Evolutionary conservation across 1,140 invertebrate genomes (phyloP), one percentile per base, ranked within the genome.

Genomic region (Sycophaga agraensis): DNA sequence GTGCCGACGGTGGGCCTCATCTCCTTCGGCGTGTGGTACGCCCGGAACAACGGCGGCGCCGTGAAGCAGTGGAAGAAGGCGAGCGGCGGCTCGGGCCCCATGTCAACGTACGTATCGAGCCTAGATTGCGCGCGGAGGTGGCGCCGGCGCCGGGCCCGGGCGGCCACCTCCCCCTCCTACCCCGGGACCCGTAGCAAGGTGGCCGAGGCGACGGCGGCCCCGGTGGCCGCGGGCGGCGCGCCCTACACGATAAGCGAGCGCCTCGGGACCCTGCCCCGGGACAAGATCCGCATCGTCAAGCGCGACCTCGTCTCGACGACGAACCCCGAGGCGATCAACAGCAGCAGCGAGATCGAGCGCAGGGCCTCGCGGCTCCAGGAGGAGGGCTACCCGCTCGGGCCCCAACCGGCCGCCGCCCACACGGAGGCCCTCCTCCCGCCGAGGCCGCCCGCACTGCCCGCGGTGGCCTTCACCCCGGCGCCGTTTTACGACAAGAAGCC

Each of bases 21-120:
- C 0, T 81, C 84, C 2, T 85, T 92, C 65, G 76, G 90, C 4
- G 73, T 87, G 11, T 94, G 93, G 83, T 90, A 91, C 69, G 83
- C 86, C 42, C 83, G 85, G 9, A 86, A 88, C 70, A 88, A 88
- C 70, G 75, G 87, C 8, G 81, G 85, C 19, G 73, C 87, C 12
- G 80, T 85, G n/a, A 78, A 82, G 35, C 84, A 85, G 70, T 87
- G 87, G 84, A 86, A 86, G 74, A 89, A 89, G 70, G 8, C 61
- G 8, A 28, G 28, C 14, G 43, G 46, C 19, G 31, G 50, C 0
- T 82, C 86, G 6, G 83, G 87, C 6, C 79, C 84, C 45, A 70
- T 83, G 58, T 84, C 88, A 82, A 84, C 85, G 85, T 91, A 90
- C 83, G 89, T 91, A 90, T 82, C 76, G 66, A 74, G 69, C 70